phyloP scores from a whole-genome alignment of 2,888 invertebrate species.

The Sesia bembeciformis region DNA sequence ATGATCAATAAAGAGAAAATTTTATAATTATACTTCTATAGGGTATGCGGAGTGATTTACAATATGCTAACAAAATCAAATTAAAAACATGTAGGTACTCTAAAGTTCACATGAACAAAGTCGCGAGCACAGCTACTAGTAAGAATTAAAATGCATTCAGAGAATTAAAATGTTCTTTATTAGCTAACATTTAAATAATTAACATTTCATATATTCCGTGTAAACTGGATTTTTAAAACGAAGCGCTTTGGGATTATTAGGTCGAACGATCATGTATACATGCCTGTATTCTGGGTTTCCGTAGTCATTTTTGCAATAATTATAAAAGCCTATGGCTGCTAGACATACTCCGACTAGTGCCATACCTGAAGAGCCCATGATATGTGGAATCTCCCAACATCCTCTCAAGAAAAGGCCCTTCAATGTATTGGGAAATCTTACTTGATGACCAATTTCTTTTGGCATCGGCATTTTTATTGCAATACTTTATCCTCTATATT shows the following conservation, averaged over 20 bases:
- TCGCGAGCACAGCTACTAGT: no score
- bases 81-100: no score
- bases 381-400: slow-evolving; percentile 82
- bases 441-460: slow-evolving; percentile 36
- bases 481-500: neutral
- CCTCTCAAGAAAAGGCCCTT: slow-evolving; percentile 37
- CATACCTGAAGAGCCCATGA: slow-evolving; percentile 74
- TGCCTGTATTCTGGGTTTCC: slow-evolving; percentile 77
- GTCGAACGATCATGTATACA: slow-evolving; percentile 74
- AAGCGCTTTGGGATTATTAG: slow-evolving; percentile 76
- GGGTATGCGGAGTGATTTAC: no score
- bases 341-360: slow-evolving; percentile 73
- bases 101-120: no score
- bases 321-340: slow-evolving; percentile 44
- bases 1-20: no score
- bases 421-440: slow-evolving; percentile 33
- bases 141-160: no score
- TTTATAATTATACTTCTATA: no score
- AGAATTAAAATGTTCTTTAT: no score
- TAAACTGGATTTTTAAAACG: slow-evolving; percentile 39
- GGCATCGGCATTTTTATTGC: slow-evolving; percentile 18
- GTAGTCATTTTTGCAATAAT: slow-evolving; percentile 70
- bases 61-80: no score
- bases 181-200: no score
- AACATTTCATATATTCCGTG: slow-evolving; percentile 20